These are phyloP conservation scores for Leptodactylus fallax DNA, from an alignment of 2,797 vertebrate species.

Conservation along the genomic window DNA sequence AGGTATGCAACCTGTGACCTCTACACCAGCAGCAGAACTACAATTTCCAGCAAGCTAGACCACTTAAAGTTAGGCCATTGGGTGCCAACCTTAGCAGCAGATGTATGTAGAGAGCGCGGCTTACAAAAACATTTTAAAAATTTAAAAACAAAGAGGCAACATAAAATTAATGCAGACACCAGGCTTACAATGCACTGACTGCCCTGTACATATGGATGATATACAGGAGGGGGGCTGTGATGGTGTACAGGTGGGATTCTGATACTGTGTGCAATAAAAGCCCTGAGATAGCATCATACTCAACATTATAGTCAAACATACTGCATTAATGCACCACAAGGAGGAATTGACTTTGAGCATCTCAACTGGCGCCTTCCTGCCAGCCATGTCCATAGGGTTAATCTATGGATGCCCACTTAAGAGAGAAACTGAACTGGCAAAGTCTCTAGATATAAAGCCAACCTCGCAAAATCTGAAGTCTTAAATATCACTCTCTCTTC, in stretches of 20 bases:
- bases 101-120: no score
- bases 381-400: conserved; percentile 36
- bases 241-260: neutral
- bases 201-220: neutral
- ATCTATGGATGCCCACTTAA: neutral
- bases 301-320: neutral
- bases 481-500: no score
- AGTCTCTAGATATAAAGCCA: no score
- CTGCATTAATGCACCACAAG: conserved; percentile 51
- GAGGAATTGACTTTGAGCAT: conserved; percentile 6
- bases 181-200: neutral
- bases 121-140: neutral
- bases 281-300: conserved; percentile 55
- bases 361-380: neutral
- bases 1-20: neutral
- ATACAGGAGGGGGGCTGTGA: neutral
- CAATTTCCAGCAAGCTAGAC: neutral
- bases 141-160: neutral
- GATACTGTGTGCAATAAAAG: conserved; percentile 12
- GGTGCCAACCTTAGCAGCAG: neutral
- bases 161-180: neutral
- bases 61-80: neutral
- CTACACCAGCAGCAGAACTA: neutral
- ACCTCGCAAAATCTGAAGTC: no score
- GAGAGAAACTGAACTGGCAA: no score